Evolutionary conservation across 1,140 invertebrate genomes (phyloP), one percentile per base, ranked within the genome.

Genomic region (Eurytemora carolleeae): DNA sequence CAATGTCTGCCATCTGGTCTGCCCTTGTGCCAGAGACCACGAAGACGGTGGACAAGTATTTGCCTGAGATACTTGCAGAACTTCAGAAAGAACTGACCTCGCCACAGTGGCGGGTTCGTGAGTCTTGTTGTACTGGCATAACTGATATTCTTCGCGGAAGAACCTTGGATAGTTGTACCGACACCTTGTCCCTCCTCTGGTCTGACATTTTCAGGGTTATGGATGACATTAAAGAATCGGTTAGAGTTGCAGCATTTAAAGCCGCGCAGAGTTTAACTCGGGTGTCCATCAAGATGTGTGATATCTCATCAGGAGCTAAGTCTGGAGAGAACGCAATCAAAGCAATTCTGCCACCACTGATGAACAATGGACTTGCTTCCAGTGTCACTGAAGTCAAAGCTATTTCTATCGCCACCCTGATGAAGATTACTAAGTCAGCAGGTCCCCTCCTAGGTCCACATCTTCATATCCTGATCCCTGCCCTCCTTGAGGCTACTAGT

Each of bases 161-260:
- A 55, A 67, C 70, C 16, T 64, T 72, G 12, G 70, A 74, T 63
- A 70, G 73, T 68, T 75, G 73, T 44, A 66, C 76, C 53, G 73
- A 77, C 58, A 66, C 71, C 26, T 70, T 90, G 57, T 77, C 79
- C 0, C 80, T 82, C 66, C 74, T 94, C 1, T 92, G 88, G 86
- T 76, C 76, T 15, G 82, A 84, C 69, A 72, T 92, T 25, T 88
- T 94, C 68, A 74, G 86, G 25, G 88, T 94, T 0, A 85, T 90
- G 81, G 91, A 94, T 72, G 90, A 94, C 73, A 86, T 92, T 67
- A 91, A 94, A 69, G 87, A 91, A 70, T 82, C 80, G 21, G 92
- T 90, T 0, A 74, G 90, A 61, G 74, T 80, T 64, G 82, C 85
- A 1, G 90, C 90, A 24, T 82, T 80, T 24, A 78, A 79, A 63